These are phyloP conservation scores for Eremobia ochroleuca DNA, from an alignment of 2,888 invertebrate species.

Conservation along the genomic window DNA sequence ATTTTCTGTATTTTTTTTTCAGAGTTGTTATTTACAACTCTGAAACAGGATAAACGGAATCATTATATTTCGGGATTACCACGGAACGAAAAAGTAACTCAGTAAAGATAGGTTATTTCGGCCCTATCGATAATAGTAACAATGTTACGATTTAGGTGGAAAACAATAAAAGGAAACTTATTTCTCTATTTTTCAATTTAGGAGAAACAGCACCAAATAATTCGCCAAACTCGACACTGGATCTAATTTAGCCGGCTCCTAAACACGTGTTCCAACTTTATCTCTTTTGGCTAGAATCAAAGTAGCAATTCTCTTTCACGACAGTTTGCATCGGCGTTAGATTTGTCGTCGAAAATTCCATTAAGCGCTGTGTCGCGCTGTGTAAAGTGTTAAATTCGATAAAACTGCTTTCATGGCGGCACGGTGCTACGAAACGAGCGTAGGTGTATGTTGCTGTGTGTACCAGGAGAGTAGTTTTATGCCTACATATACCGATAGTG, in stretches of 20 bases:
- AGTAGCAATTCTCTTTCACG: constrained; percentile 63
- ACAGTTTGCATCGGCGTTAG: constrained; percentile 64
- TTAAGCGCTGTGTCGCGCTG: constrained; percentile 62
- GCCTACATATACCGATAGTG: constrained; percentile 1
- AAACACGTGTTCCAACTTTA: constrained; percentile 62
- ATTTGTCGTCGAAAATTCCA: constrained; percentile 66
- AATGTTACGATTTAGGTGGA: constrained; percentile 19
- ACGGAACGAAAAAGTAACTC: constrained; percentile 1
- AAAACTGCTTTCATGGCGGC: constrained; percentile 64
- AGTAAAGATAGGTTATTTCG: neutral
- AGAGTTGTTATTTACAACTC: too few species aligned
- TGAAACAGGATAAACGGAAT: neutral
- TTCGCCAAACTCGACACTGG: constrained; percentile 31
- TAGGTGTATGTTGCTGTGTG: constrained; percentile 16
- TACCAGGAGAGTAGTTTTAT: constrained; percentile 32
- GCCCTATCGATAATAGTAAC: constrained; percentile 18
- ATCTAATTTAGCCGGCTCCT: constrained; percentile 56
- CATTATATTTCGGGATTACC: neutral
- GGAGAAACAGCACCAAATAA: constrained; percentile 28
- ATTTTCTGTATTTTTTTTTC: too few species aligned
- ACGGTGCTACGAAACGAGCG: constrained; percentile 20
- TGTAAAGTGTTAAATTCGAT: constrained; percentile 67
- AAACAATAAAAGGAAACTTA: constrained; percentile 32
- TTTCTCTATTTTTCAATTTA: constrained; percentile 37
- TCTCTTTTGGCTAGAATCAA: constrained; percentile 63